Evolutionary conservation across 2,797 vertebrate genomes (phyloP), one percentile per base, ranked within the genome.

Genomic region (Calcarius lapponicus): DNA sequence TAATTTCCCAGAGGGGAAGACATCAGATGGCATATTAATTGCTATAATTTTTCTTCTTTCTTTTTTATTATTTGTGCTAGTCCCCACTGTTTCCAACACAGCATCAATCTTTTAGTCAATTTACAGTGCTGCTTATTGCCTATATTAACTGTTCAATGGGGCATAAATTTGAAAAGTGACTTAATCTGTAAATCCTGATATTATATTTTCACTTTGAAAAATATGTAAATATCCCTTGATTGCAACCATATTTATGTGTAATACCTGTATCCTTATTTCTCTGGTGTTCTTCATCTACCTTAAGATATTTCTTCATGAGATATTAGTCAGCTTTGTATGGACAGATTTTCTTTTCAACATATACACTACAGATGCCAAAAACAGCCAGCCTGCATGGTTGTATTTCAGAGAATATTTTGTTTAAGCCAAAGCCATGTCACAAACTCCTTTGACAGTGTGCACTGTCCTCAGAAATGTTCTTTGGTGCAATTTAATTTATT

Each of bases 21-120:
- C 48, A 85, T 93, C 56, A 90, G 47, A 82, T 82, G 81, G 81
- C 42, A 61, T 72, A 95, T 80, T 92, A 96, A 97, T 96, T 95
- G 73, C 54, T 34, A 32, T 76, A 76, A n/a, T 88, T 91, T 79
- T 95, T 88, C 40, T 91, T 73, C 50, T 79, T 93, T 86, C 25
- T 85, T 42, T 42, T 78, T 88, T 45, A 67, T 38, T 6, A 19
- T 78, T 93, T 82, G 25, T 88, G 53, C 36, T 84, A 80, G 17
- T 80, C 32, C 25, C 83, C 11, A 45, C 34, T 65, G 62, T 57
- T 94, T 83, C 34, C 51, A 81, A n/a, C 25, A 48, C 1, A 43
- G 10, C 47, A 69, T 80, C 25, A 74, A 21, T 71, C 28, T 92
- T 79, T 43, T 65, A n/a, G 48, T 78, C 50, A 86, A n/a, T 75